phyloP scores from a whole-genome alignment of 2,888 invertebrate genomes.

The Heteromyza rotundicornis region DNA sequence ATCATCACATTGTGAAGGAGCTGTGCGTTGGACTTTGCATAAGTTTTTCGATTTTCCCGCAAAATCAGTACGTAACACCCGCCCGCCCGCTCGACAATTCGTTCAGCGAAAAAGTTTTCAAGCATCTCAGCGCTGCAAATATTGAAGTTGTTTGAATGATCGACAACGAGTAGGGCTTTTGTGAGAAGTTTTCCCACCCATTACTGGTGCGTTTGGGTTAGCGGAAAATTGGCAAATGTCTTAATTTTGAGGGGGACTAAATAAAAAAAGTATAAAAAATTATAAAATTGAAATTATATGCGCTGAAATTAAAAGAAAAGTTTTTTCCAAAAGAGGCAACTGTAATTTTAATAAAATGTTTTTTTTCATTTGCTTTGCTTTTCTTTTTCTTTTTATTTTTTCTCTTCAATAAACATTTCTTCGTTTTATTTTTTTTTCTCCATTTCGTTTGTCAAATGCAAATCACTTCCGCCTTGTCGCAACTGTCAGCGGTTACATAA shows the following conservation, averaged over 20 bases:
- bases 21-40: not conserved
- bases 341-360: too few relatives aligned
- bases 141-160: not conserved
- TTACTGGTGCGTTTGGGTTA: too few relatives aligned
- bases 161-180: not conserved
- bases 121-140: too few relatives aligned
- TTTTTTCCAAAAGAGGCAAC: too few relatives aligned
- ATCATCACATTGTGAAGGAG: not conserved
- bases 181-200: not conserved
- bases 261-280: not conserved
- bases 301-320: too few relatives aligned
- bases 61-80: too few relatives aligned
- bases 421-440: too few relatives aligned
- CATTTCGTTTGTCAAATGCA: too few relatives aligned
- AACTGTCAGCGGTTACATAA: not conserved
- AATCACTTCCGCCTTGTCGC: not conserved
- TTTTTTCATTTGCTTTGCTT: too few relatives aligned
- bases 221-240: conserved; percentile 2
- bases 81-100: not conserved
- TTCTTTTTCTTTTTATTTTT: too few relatives aligned
- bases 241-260: not conserved
- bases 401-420: too few relatives aligned
- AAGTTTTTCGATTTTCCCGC: not conserved
- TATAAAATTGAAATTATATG: not conserved
- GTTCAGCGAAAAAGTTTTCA: not conserved